Conservation (phyloP, 1,140 invertebrate species). For the Yoshiicerus persimilis region DNA sequence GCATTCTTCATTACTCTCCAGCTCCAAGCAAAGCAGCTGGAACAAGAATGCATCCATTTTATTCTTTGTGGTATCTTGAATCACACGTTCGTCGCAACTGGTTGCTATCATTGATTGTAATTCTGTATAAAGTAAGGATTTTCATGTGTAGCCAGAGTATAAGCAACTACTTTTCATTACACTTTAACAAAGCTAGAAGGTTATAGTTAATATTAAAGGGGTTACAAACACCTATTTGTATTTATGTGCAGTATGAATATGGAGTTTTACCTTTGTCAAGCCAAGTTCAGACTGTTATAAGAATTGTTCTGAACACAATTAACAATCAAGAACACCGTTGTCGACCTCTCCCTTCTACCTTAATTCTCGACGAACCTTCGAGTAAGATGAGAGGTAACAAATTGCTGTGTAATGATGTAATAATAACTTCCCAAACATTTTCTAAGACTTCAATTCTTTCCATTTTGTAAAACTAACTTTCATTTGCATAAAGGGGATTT, state of each 20-base stretch:
- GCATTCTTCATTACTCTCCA: conserved; percentile 84
- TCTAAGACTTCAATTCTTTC: conserved; percentile 51
- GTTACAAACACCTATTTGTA: background rate
- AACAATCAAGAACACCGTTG: conserved; percentile 88
- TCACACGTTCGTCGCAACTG: conserved; percentile 82
- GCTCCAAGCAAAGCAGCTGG: conserved; percentile 67
- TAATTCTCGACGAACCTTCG: conserved; percentile 67
- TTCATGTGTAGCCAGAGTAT: no score
- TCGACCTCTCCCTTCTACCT: conserved; percentile 73
- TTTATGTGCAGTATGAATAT: conserved; percentile 81
- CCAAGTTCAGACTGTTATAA: conserved; percentile 77
- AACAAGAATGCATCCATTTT: conserved; percentile 62
- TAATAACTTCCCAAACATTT: background rate
- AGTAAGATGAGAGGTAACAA: conserved; percentile 73
- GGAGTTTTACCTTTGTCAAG: conserved; percentile 74
- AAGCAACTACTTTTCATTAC: background rate
- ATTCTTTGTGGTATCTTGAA: conserved; percentile 86
- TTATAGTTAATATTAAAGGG: no score
- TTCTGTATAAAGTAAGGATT: conserved; percentile 92
- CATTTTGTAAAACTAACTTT: conserved; percentile 50
- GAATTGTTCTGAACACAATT: conserved; percentile 90
- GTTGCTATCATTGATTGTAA: conserved; percentile 89
- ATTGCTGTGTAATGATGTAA: no score
- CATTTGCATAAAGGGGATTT: conserved; percentile 25
- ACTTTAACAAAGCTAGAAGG: no score